A percentile compares a stretch with the other conserved stretches of the same genome.
Conservation (phyloP, 1,140 invertebrate genomes). For the Temnothorax curvispinosus region DNA sequence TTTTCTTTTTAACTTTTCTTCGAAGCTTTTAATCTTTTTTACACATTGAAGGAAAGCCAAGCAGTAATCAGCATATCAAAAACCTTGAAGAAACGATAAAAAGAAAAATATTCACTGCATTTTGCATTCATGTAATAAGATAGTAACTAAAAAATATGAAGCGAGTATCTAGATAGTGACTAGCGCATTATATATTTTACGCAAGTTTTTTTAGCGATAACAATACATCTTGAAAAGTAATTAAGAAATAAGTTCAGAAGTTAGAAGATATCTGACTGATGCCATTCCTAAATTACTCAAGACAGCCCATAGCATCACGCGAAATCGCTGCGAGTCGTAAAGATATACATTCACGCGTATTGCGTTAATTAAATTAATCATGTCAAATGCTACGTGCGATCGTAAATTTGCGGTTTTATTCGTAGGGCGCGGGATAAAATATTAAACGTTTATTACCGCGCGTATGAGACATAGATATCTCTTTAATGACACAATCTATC, state of each 20-base stretch:
- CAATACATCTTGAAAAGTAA: background rate
- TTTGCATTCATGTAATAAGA: background rate
- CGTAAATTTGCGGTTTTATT: background rate
- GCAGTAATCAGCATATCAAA: background rate
- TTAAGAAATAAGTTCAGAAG: background rate
- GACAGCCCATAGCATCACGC: background rate
- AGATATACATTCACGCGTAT: background rate
- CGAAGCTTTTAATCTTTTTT: background rate
- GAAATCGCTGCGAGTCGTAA: background rate
- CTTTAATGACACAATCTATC: slow-evolving; percentile 9
- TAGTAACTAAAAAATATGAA: background rate
- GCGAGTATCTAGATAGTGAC: background rate
- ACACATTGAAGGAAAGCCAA: background rate
- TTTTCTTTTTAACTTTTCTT: background rate
- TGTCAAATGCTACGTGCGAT: background rate
- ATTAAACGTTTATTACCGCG: background rate
- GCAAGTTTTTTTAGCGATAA: background rate
- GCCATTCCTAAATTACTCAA: background rate
- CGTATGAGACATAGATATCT: background rate
- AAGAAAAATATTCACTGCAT: background rate
- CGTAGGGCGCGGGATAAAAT: background rate
- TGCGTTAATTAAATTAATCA: background rate
- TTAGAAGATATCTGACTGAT: background rate
- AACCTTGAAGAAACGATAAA: background rate
- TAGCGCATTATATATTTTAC: background rate